Evolutionary conservation across 2,113 vertebrate genomes (phyloP).

Genomic region (Micromys minutus): DNA sequence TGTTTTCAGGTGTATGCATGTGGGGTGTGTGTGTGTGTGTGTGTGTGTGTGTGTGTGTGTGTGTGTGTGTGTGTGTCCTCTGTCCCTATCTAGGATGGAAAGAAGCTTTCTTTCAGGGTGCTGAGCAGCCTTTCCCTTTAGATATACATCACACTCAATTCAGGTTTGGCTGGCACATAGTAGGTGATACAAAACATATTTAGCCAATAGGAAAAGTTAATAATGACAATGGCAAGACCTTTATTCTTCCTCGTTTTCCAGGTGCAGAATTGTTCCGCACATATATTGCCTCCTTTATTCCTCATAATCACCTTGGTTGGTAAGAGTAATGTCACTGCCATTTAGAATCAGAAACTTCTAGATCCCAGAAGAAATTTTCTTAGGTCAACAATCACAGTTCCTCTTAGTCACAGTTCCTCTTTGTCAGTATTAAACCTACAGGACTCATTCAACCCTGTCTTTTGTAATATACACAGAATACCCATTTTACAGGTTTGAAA

Average conservation of each 20-base stretch:
- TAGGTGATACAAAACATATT: not conserved
- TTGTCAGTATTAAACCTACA: not conserved
- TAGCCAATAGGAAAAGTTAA: not conserved
- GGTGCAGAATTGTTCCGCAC: not conserved
- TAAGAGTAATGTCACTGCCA: not conserved
- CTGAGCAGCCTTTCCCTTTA: accelerated
- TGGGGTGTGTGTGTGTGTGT: not conserved
- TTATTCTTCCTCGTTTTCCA: not conserved
- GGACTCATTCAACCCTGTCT: not conserved
- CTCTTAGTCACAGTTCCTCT: not conserved
- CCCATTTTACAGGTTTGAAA: not conserved
- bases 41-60: not conserved
- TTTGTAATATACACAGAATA: not conserved
- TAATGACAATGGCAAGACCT: not conserved
- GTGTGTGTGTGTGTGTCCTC: not conserved
- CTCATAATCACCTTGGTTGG: not conserved
- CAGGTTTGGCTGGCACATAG: not conserved
- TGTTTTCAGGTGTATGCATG: too few relatives aligned
- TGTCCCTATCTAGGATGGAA: not conserved
- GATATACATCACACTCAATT: not conserved
- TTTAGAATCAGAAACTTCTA: not conserved
- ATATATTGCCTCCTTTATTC: not conserved
- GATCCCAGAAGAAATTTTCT: not conserved
- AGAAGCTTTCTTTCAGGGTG: not conserved
- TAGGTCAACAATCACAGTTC: not conserved